Conservation (phyloP, 92 coral and sea anemone species). For the Porites cylindrica region DNA sequence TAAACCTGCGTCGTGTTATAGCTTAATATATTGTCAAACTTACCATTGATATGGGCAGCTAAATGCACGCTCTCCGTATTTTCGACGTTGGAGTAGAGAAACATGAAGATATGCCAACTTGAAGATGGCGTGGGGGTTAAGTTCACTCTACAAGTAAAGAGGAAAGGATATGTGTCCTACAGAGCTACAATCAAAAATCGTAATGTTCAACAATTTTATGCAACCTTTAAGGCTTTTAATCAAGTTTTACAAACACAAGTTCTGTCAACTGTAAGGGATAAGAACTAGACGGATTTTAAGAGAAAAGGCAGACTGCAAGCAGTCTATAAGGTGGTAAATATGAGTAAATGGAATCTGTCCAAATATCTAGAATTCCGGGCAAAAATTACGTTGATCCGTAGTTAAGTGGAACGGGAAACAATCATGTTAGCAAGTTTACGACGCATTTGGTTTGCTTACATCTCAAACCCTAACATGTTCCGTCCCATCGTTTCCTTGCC, state of each 20-base stretch:
- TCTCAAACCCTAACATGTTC: too few species aligned
- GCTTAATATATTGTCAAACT: neutral
- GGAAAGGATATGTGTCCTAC: neutral
- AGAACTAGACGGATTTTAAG: too few species aligned
- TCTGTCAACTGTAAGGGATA: too few species aligned
- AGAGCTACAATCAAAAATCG: neutral
- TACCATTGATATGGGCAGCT: constrained; percentile 92
- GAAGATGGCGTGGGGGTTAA: constrained; percentile 66
- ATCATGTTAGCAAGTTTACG: too few species aligned
- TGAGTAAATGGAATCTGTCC: too few species aligned
- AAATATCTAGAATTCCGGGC: too few species aligned
- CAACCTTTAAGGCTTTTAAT: neutral
- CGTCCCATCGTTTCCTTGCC: too few species aligned
- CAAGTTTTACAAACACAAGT: neutral
- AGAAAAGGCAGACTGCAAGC: too few species aligned
- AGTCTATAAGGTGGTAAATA: too few species aligned
- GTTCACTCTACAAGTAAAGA: constrained; percentile 65
- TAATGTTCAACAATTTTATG: neutral
- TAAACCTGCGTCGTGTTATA: neutral
- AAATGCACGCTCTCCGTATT: constrained; percentile 71
- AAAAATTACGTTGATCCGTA: too few species aligned
- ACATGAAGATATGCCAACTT: constrained; percentile 87
- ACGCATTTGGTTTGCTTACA: too few species aligned
- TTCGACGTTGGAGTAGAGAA: constrained; percentile 76
- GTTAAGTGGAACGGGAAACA: too few species aligned